These are phyloP conservation scores for Gryllus longicercus DNA, from an alignment of 2,888 invertebrate species.

Conservation along the genomic window DNA sequence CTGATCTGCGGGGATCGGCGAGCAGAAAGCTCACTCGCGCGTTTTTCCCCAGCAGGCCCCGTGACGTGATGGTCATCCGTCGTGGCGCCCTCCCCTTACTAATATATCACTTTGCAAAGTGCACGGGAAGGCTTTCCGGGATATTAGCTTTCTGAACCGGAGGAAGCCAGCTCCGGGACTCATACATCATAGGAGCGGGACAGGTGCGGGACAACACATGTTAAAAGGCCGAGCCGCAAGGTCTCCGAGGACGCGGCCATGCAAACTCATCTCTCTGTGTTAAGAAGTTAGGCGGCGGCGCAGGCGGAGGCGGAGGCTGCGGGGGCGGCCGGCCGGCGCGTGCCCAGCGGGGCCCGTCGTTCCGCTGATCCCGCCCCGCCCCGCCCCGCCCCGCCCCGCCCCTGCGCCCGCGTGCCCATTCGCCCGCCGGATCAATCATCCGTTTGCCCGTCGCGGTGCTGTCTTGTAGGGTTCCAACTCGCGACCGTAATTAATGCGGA, in stretches of 20 bases:
- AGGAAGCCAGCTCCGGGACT: constrained; percentile 22
- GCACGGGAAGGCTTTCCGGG: constrained; percentile 32
- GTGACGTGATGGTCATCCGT: constrained; percentile 21
- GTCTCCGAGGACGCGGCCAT: constrained; percentile 18
- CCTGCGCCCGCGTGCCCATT: too few species aligned
- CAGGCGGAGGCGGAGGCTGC: not conserved
- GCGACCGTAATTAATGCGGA: too few species aligned
- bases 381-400: not conserved
- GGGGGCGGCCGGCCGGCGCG: not conserved
- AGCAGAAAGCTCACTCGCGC: constrained; percentile 4
- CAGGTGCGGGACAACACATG: constrained; percentile 18
- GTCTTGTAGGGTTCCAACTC: too few species aligned
- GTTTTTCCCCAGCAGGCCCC: not conserved
- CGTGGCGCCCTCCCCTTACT: constrained; percentile 17
- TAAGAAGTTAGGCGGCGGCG: constrained; percentile 22
- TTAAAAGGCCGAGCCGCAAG: constrained; percentile 7
- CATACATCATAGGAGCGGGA: constrained; percentile 23
- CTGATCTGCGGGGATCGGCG: not conserved
- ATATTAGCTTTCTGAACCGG: constrained; percentile 31
- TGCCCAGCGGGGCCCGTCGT: not conserved
- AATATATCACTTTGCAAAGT: constrained; percentile 31
- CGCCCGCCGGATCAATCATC: too few species aligned
- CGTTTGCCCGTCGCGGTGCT: too few species aligned
- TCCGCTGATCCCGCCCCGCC: not conserved
- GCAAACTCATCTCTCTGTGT: constrained; percentile 25